These are phyloP conservation scores for Bradypodion ventrale DNA, from an alignment of 2,797 vertebrate genomes.

Conservation along the genomic window DNA sequence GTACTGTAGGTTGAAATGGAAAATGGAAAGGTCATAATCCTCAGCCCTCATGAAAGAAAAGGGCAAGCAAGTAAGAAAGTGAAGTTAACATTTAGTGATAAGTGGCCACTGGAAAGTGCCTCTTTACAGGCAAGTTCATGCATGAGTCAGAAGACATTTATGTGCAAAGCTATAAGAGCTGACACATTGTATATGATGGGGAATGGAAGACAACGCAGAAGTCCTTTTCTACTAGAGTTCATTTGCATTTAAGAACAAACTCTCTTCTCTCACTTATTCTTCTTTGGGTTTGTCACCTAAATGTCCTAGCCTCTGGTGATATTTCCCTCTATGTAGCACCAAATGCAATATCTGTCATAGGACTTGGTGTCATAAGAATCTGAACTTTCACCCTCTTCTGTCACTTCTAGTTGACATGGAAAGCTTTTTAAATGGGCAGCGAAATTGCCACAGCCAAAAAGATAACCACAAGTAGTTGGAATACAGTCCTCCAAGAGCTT, in stretches of 20 bases:
- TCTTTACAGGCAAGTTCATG: constrained; percentile 24
- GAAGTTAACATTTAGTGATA: constrained; percentile 7
- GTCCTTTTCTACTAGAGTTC: not conserved
- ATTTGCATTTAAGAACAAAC: constrained; percentile 18
- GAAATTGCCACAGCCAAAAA: not conserved
- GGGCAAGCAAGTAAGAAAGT: constrained; percentile 7
- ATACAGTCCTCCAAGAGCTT: not conserved
- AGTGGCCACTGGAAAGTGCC: constrained; percentile 30
- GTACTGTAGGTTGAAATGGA: not conserved
- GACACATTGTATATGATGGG: constrained; percentile 15
- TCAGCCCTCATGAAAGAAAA: not conserved
- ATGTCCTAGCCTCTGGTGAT: accelerated
- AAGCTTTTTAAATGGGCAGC: not conserved
- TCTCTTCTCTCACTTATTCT: not conserved
- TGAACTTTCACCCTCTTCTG: not conserved
- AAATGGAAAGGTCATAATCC: not conserved
- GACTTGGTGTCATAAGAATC: not conserved
- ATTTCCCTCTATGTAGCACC: not conserved
- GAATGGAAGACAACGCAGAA: not conserved
- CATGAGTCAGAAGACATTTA: not conserved
- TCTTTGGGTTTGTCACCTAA: not conserved
- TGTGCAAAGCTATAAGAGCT: not conserved
- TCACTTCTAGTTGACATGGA: not conserved
- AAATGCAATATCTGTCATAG: not conserved
- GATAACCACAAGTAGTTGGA: not conserved